Percentiles rank a stretch among this genome's conserved stretches.
phyloP scores from a whole-genome alignment of 2,797 vertebrate species.

The Kryptopterus vitreolus region DNA sequence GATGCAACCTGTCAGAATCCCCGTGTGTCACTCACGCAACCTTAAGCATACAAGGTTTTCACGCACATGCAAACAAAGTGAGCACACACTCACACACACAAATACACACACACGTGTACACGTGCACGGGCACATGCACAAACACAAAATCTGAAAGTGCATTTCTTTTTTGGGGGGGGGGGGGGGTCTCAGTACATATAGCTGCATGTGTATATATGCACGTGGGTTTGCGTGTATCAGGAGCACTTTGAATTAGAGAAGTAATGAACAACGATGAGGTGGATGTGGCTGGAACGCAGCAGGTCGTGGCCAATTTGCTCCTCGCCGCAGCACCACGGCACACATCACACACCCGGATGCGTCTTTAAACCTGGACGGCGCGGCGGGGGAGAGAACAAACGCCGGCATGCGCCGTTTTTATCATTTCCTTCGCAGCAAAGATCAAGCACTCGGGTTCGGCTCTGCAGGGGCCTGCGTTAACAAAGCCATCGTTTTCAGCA shows the following conservation, averaged over 20 bases:
- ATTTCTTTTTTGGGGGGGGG: no score
- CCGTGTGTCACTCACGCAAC: conserved; percentile 63
- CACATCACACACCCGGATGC: conserved; percentile 39
- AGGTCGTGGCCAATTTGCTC: conserved; percentile 45
- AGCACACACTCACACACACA: conserved; percentile 14
- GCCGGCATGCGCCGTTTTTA: conserved; percentile 31
- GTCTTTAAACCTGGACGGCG: conserved; percentile 44
- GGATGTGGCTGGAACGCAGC: conserved; percentile 46
- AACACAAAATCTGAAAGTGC: conserved; percentile 5
- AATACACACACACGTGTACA: conserved; percentile 6
- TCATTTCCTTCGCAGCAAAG: conserved; percentile 46
- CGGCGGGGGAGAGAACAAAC: conserved; percentile 42
- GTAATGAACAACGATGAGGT: conserved; percentile 47
- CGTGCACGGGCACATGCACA: conserved; percentile 4
- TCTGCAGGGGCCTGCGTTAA: conserved; percentile 34
- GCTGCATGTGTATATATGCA: conserved; percentile 14
- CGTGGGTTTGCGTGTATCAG: conserved; percentile 27
- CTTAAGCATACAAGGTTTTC: conserved; percentile 49
- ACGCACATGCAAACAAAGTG: conserved; percentile 8
- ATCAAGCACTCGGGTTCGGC: conserved; percentile 39
- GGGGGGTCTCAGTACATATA: conserved; percentile 34
- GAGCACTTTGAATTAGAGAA: conserved; percentile 50
- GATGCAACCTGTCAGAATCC: conserved; percentile 64
- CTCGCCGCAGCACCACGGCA: conserved; percentile 24
- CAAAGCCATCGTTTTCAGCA: conserved; percentile 34